A percentile compares a stretch with the other conserved stretches of the same genome.
phyloP scores from a whole-genome alignment of 1,140 invertebrate genomes.

The Drosophila repletoides region DNA sequence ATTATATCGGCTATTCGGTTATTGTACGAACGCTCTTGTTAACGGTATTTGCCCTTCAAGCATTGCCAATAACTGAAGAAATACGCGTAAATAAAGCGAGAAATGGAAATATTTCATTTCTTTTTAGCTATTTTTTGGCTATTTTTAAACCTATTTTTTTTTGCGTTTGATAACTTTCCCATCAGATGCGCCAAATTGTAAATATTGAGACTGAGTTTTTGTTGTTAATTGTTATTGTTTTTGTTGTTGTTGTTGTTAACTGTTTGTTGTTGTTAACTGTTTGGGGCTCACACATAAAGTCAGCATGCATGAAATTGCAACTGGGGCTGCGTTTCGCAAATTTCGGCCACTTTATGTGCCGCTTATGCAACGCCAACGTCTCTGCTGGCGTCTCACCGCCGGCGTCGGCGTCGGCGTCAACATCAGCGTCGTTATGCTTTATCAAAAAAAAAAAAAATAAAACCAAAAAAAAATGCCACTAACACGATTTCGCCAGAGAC shows the following conservation, averaged over 20 bases:
- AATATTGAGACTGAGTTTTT: constrained; percentile 4
- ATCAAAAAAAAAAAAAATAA: constrained; percentile 48
- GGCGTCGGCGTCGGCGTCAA: constrained; percentile 11
- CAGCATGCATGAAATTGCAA: constrained; percentile 76
- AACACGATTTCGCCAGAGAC: constrained; percentile 36
- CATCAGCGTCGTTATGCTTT: constrained; percentile 59
- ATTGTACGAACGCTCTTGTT: constrained; percentile 6
- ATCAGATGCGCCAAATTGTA: constrained; percentile 20
- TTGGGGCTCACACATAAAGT: constrained; percentile 43
- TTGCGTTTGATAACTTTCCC: constrained; percentile 36
- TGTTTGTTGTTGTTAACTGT: constrained; percentile 16
- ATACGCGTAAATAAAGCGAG: background rate
- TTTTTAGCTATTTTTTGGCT: no score
- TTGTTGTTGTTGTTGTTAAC: constrained; percentile 21
- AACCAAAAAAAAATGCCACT: constrained; percentile 3
- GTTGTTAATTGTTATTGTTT: constrained; percentile 1
- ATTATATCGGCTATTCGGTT: constrained; percentile 16
- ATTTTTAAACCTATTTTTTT: constrained; percentile 13
- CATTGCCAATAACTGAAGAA: constrained; percentile 5
- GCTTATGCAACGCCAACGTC: constrained; percentile 60
- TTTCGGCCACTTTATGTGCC: constrained; percentile 65
- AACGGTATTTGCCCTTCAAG: constrained; percentile 20
- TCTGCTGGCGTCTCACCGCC: constrained; percentile 16
- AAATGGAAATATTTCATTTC: constrained; percentile 1
- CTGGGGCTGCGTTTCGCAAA: constrained; percentile 72